Conservation (phyloP, 2,113 vertebrate species). For the Erinaceus europaeus region DNA sequence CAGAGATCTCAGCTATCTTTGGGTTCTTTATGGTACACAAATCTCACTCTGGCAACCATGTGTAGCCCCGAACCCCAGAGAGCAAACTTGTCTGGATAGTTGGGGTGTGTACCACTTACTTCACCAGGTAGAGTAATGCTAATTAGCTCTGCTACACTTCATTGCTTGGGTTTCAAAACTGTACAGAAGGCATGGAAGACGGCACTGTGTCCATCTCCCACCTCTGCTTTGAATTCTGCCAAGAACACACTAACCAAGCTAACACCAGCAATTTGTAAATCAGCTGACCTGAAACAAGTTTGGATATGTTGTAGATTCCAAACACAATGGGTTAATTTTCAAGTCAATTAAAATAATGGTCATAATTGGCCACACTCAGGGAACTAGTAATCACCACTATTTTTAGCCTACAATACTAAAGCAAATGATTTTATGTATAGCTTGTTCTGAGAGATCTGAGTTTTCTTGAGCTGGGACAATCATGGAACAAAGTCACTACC, state of each 20-base stretch:
- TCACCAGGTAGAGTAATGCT: not conserved
- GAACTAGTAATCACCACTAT: constrained; percentile 57
- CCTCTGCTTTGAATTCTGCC: constrained; percentile 16
- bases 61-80: not conserved
- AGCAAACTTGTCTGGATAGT: not conserved
- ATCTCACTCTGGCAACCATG: too few species aligned
- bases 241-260: not conserved
- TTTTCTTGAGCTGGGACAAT: constrained; percentile 4
- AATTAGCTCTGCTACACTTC: not conserved
- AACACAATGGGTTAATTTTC: constrained; percentile 44
- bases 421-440: not conserved
- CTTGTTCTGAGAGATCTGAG: not conserved
- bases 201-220: not conserved
- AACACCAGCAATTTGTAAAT: not conserved
- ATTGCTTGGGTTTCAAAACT: not conserved
- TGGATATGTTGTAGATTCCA: not conserved
- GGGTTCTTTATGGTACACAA: not conserved
- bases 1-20: not conserved
- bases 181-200: not conserved
- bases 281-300: constrained; percentile 26
- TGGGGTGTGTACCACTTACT: not conserved
- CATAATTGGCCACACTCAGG: constrained; percentile 44
- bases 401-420: constrained; percentile 51
- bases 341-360: constrained; percentile 50
- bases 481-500: not conserved